phyloP scores from a whole-genome alignment of 1,140 invertebrate species.

The Drosophila pachea region DNA sequence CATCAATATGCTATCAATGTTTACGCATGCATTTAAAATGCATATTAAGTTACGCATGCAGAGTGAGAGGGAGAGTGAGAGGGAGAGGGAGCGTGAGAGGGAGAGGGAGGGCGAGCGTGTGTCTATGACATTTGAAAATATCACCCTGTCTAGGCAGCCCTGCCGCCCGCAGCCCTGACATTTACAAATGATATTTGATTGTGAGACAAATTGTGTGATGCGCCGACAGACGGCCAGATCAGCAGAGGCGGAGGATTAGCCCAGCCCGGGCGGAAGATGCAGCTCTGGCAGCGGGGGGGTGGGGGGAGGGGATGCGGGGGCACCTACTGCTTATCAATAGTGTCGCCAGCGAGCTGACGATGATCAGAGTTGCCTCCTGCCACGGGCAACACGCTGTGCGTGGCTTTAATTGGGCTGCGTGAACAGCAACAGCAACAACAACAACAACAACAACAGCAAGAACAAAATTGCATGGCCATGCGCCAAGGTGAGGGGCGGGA shows the following conservation, averaged over 20 bases:
- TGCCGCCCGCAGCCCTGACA: slow-evolving; percentile 62
- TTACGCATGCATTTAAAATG: slow-evolving; percentile 72
- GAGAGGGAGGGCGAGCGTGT: neutral
- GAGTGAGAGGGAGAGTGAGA: slow-evolving; percentile 6
- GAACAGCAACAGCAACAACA: slow-evolving; percentile 47
- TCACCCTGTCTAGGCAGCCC: slow-evolving; percentile 29
- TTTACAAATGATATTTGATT: slow-evolving; percentile 77
- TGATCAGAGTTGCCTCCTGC: slow-evolving; percentile 33
- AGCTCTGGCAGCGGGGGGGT: neutral
- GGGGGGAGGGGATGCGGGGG: neutral
- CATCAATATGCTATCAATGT: slow-evolving; percentile 76
- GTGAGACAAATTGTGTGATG: slow-evolving; percentile 74
- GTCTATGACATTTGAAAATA: slow-evolving; percentile 4
- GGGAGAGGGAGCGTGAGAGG: neutral
- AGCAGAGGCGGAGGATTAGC: neutral
- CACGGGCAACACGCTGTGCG: slow-evolving; percentile 51
- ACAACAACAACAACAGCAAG: neutral
- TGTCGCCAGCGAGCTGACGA: slow-evolving; percentile 14
- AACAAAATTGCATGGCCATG: slow-evolving; percentile 44
- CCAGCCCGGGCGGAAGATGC: no score
- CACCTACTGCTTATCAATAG: slow-evolving; percentile 36
- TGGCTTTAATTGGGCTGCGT: slow-evolving; percentile 72
- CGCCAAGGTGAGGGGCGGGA: slow-evolving; percentile 11
- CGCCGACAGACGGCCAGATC: slow-evolving; percentile 41
- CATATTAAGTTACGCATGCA: slow-evolving; percentile 58